Evolutionary conservation across 2,888 invertebrate genomes (phyloP), one percentile per base, ranked within the genome.

Genomic region (Tridacna gigas): DNA sequence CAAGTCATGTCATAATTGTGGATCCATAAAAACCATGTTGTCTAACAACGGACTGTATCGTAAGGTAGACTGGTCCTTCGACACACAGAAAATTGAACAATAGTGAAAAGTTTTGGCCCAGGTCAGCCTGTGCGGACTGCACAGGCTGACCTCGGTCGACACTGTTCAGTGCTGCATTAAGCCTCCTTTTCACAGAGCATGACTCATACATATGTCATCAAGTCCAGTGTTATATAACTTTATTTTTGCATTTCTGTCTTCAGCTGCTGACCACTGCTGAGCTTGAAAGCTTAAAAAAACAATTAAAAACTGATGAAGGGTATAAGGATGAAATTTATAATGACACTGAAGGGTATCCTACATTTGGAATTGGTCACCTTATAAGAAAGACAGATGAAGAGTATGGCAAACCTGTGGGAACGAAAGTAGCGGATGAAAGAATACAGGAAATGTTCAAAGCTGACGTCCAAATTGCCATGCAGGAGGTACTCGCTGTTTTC

Each of bases 351-450:
- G 74, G 51, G 3, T 69, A 56, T 26, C 67, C 48, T 5, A 78
- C 82, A 28, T 77, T 82, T 22, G 82, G 82, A 7, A 82, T 82
- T 60, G 82, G 82, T 18, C 82, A 82, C 61, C 28, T 74, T 12
- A 71, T 82, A 13, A 74, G 20, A 25, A 45, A 9, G 11, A 25
- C 22, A 5, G 82, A 82, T 47, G 65, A 65, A 11, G 82, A 82
- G 26, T 22, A 77, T 56, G 77, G 77, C 7, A 65, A 78, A 61
- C 66, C 66, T 15, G 26, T 56, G 11, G 67, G 74, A 5, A 81
- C 77, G 51, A 26, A 63, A 1, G 74, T 81, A 7, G 18, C 28
- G 13, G 45, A 67, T 7, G 51, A 77, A 25, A 45, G 81, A 37
- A 45, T 81, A 0, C 47, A 51, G 15, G 63, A 66, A n/a, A 75